Evolutionary conservation across 2,797 vertebrate genomes (phyloP), one percentile per base, ranked within the genome.

Genomic region (Clamator glandarius): DNA sequence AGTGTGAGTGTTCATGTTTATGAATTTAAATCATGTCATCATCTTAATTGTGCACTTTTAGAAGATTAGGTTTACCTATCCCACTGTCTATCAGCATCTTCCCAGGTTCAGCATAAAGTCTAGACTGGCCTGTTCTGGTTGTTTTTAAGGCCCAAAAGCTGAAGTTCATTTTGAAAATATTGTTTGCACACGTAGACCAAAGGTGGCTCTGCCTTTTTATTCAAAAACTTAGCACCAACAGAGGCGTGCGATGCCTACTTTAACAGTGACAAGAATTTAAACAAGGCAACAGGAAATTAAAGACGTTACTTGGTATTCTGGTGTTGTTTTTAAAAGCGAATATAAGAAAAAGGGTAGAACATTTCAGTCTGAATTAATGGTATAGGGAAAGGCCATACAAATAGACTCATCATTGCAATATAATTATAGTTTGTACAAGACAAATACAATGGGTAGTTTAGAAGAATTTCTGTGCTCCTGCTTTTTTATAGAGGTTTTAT

Each of bases 1-100:
- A 97, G 99, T 99, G 99, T 99, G 98, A 99, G 99, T 97, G 95
- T 85, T 83, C 48, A 5, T 36, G n/a, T 62, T 84, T 54, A 15
- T 68, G 5, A 46, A 14, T 80, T 90, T 61, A 20, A 68, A 54
- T 87, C 20, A 4, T 26, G 8, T 68, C 50, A 29, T 84, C 39
- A 5, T 78, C 87, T 48, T 44, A 17, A 39, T 80, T 80, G 69
- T 75, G 42, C 6, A 3, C 54, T 58, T 9, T 33, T 16, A 28
- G 18, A 72, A 50, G 46, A 14, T 82, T 84, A 86, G 63, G 13
- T 59, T 72, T 77, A 26, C 61, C 64, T 39, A 33, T 33, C 48
- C 5, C 51, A 36, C 23, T 51, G 23, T 25, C 29, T 19, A 8
- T 15, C 24, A 69, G n/a, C 28, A 8, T 39, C 39, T 77, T 77